Conservation (phyloP, 1,140 invertebrate species). For the Nasonia vitripennis region DNA sequence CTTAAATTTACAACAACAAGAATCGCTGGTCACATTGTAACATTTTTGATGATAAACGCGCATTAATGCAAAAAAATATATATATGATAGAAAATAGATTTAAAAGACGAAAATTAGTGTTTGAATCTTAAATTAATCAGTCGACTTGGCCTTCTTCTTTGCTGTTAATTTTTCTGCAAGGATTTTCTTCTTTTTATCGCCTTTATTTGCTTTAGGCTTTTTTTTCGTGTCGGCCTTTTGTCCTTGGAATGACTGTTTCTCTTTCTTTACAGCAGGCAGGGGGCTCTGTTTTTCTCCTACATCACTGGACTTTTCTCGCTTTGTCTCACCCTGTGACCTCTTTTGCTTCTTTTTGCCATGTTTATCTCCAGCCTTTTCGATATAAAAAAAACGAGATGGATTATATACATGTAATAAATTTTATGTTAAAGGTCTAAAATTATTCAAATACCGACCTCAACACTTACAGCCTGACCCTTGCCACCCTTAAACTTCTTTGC, state of each 20-base stretch:
- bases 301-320: slow-evolving; percentile 38
- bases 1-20: slow-evolving; percentile 31
- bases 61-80: slow-evolving; percentile 26
- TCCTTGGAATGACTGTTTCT: slow-evolving; percentile 61
- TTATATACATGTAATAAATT: slow-evolving; percentile 11
- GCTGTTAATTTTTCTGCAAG: slow-evolving; percentile 64
- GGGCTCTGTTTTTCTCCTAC: slow-evolving; percentile 6
- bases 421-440: neutral
- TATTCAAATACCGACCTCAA: slow-evolving; percentile 50
- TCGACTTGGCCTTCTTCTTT: slow-evolving; percentile 57
- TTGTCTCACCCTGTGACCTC: slow-evolving; percentile 52
- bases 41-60: slow-evolving; percentile 16
- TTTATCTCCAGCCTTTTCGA: slow-evolving; percentile 14
- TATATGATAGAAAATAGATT: slow-evolving; percentile 46
- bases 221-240: slow-evolving; percentile 65
- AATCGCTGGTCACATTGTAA: slow-evolving; percentile 28
- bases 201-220: slow-evolving; percentile 63
- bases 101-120: slow-evolving; percentile 48
- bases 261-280: slow-evolving; percentile 56
- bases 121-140: slow-evolving; percentile 46
- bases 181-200: slow-evolving; percentile 65
- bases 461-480: neutral
- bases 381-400: slow-evolving; percentile 44
- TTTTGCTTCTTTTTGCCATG: slow-evolving; percentile 52
- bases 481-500: slow-evolving; percentile 39